A percentile compares a stretch with the other conserved stretches of the same genome.
Evolutionary conservation across 2,113 vertebrate genomes (phyloP).

Genomic region (Epinephelus lanceolatus): DNA sequence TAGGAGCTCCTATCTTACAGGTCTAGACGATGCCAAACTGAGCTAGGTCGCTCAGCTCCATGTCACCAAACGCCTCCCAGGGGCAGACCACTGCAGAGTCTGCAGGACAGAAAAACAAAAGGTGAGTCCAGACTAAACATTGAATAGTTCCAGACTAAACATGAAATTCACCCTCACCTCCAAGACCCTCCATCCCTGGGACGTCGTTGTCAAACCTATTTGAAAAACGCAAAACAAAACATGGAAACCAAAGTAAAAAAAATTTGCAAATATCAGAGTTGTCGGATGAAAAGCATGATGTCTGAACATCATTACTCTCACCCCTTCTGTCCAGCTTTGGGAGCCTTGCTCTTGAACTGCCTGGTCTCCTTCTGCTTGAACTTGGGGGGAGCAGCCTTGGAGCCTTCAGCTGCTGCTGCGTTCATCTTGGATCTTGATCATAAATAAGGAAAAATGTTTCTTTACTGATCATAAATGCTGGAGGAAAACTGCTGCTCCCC

Average conservation of each 20-base stretch:
- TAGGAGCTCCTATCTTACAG: no score
- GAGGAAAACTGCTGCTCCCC: not conserved
- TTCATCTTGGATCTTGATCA: conserved; percentile 40
- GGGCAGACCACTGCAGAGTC: conserved; percentile 86
- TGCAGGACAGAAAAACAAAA: conserved; percentile 8
- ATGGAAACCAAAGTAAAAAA: not conserved
- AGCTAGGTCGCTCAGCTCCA: conserved; percentile 91
- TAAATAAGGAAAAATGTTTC: not conserved
- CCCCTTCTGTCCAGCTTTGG: conserved; percentile 92
- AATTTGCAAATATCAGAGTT: not conserved
- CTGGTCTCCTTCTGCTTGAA: conserved; percentile 91
- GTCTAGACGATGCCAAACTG: conserved; percentile 90
- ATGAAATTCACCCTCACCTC: conserved; percentile 76
- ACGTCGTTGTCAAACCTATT: conserved; percentile 87
- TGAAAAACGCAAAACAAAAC: not conserved
- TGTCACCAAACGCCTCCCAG: conserved; percentile 92
- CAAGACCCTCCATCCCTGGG: conserved; percentile 90
- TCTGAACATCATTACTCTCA: conserved; percentile 53
- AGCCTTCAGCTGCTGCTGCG: conserved; percentile 17
- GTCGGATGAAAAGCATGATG: no score
- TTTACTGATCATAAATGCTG: not conserved
- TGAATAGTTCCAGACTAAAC: conserved; percentile 63
- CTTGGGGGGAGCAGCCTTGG: conserved; percentile 86
- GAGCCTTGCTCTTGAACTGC: conserved; percentile 94
- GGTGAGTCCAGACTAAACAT: not conserved